Evolutionary conservation across 2,113 vertebrate genomes (phyloP).

Genomic region (Corythaeola cristata): DNA sequence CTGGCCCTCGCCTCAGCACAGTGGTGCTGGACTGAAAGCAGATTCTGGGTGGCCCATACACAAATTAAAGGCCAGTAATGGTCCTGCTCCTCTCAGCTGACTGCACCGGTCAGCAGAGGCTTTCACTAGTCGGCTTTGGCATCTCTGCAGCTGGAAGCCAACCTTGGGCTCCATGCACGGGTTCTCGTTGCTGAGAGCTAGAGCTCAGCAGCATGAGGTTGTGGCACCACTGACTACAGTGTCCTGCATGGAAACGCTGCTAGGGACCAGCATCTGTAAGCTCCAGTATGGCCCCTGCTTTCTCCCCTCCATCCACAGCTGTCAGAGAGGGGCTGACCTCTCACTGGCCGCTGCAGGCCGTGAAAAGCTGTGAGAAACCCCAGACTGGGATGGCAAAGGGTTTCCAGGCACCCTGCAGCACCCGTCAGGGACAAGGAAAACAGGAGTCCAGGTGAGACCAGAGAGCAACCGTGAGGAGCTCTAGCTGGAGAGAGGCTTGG

Average conservation of each 20-base stretch:
- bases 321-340: not conserved
- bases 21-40: not conserved
- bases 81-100: not conserved
- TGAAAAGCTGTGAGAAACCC: not conserved
- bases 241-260: not conserved
- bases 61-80: not conserved
- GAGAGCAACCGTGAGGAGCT: not conserved
- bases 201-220: not conserved
- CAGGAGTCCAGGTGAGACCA: not conserved
- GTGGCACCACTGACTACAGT: not conserved
- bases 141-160: not conserved
- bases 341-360: rapidly evolving
- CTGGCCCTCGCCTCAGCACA: too few relatives aligned
- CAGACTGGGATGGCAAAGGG: not conserved
- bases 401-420: not conserved
- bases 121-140: not conserved
- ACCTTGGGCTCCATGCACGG: not conserved
- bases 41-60: not conserved
- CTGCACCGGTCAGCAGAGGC: not conserved
- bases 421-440: not conserved
- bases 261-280: not conserved
- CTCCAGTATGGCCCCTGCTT: not conserved
- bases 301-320: not conserved
- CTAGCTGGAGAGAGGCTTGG: not conserved
- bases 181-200: not conserved